Evolutionary conservation across 2,797 vertebrate genomes (phyloP), one percentile per base, ranked within the genome.

Genomic region (Bryconaethiops microstoma): DNA sequence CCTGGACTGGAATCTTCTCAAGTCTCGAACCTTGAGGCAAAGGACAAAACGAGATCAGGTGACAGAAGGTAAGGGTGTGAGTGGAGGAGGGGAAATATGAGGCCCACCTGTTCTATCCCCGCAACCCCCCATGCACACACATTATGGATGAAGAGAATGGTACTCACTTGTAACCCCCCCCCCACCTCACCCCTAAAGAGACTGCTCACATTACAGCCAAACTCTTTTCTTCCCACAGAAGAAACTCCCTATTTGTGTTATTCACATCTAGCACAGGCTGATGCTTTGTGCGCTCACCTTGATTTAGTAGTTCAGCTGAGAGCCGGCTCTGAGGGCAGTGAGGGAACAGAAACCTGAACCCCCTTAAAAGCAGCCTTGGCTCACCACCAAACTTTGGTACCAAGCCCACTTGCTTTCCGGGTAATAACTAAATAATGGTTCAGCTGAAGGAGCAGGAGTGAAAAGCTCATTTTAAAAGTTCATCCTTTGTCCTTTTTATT

Each of bases 241-340:
- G 84, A 83, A 86, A 85, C 80, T 82, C 82, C 70, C 68, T 80
- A 68, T 83, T 85, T 84, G 76, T 81, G 82, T 84, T 80, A 81
- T 84, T 87, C 71, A 65, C 75, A 21, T 92, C 92, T 88, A 90
- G 89, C 88, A 91, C 91, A 86, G 81, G 82, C 74, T 78, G 79
- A 79, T 85, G 92, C 90, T 88, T 85, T 89, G 85, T 86, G 85
- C 87, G 92, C 91, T 93, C 91, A 90, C 92, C 91, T 92, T 93
- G 91, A 92, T 93, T 92, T 92, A 93, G 88, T 92, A 89, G 88
- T 88, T 91, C 88, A 90, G 91, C 88, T 89, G 90, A 91, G 91
- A 91, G 86, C 60, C 74, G 81, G 86, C 86, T 64, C 74, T 72
- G 14, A 79, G 50, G 50, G 75, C 50, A 78, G 85, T 84, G 63